These are phyloP conservation scores for Momotus momota DNA, from an alignment of 2,797 vertebrate species.

Conservation along the genomic window DNA sequence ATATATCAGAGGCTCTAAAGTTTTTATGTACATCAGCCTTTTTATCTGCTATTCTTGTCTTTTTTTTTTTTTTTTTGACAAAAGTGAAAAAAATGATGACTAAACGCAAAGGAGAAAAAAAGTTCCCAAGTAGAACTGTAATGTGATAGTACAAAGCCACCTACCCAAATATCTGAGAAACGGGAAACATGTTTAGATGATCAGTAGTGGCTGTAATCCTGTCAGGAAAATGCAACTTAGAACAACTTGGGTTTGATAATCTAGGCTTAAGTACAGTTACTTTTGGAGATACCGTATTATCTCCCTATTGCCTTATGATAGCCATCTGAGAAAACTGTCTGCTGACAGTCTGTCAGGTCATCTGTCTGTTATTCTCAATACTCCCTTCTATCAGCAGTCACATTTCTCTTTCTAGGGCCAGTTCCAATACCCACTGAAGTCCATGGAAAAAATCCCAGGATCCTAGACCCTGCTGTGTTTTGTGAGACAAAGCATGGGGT, in stretches of 20 bases:
- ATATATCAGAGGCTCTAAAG: neutral
- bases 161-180: neutral
- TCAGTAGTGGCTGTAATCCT: neutral
- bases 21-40: neutral
- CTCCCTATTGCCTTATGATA: neutral
- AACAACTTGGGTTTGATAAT: neutral
- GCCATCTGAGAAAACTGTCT: neutral
- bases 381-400: neutral
- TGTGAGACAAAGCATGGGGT: neutral
- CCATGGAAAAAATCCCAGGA: neutral
- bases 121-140: neutral
- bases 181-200: neutral
- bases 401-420: neutral
- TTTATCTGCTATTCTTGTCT: neutral
- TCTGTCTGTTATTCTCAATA: neutral
- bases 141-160: neutral
- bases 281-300: neutral
- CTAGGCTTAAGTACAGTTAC: neutral
- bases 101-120: neutral
- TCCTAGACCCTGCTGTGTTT: neutral
- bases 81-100: neutral
- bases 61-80: neutral
- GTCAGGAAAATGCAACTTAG: neutral
- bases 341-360: fast-evolving
- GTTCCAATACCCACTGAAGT: neutral